Evolutionary conservation across 92 coral and sea anemone species (phyloP).

Genomic region (Parazoanthus atlanticus): DNA sequence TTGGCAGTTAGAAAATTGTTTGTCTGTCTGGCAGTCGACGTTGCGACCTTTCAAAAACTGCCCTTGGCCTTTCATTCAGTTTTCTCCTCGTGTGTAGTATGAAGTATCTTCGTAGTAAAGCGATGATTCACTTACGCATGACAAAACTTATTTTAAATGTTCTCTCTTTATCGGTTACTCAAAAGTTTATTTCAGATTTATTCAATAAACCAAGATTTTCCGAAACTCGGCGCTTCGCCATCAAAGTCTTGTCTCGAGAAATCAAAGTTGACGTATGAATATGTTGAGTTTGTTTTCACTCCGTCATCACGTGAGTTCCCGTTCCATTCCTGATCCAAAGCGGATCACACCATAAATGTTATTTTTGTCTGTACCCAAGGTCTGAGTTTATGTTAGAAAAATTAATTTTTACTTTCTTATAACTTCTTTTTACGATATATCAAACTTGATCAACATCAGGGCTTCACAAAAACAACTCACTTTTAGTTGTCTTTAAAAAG

Average conservation of each 20-base stretch:
- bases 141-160: not conserved
- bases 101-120: constrained; percentile 13
- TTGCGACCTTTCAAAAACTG: constrained; percentile 38
- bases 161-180: not conserved
- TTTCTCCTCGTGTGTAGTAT: not conserved
- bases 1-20: not conserved
- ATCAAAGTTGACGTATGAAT: not conserved
- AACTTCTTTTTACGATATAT: not conserved
- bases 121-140: not conserved
- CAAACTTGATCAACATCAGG: not conserved
- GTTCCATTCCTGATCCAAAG: constrained; percentile 28
- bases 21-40: constrained; percentile 5
- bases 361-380: not conserved
- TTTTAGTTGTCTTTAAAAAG: not conserved
- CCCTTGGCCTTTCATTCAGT: constrained; percentile 37
- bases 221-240: not conserved
- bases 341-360: not conserved
- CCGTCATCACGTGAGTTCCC: constrained; percentile 24
- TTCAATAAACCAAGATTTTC: not conserved
- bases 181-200: not conserved
- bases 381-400: not conserved
- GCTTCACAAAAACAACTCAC: not conserved
- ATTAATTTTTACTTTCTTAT: not conserved
- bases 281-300: constrained; percentile 15
- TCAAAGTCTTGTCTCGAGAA: constrained; percentile 13